A percentile compares a stretch with the other conserved stretches of the same genome.
Conservation (phyloP, 2,888 invertebrate genomes). For the Eubasilissa splendida region DNA sequence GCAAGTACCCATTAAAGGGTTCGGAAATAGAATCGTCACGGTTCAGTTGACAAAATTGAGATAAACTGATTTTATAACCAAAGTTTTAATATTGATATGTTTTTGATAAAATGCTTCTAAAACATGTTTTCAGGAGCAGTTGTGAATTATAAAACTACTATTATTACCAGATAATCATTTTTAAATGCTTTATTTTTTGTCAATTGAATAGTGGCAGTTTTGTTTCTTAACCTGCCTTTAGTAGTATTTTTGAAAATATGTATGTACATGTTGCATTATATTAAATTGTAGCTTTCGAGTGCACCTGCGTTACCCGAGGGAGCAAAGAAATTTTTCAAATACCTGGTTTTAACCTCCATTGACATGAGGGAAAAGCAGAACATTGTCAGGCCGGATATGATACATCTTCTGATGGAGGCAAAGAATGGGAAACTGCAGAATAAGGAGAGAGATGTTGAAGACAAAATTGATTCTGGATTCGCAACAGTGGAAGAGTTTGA, state of each 20-base stretch:
- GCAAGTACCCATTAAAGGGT: too few species aligned
- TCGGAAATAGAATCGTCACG: too few species aligned
- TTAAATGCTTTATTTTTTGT: too few species aligned
- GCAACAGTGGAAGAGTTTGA: constrained; percentile 67
- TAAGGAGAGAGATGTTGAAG: constrained; percentile 66
- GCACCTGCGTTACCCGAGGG: constrained; percentile 71
- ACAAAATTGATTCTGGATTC: constrained; percentile 63
- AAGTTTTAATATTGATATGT: too few species aligned
- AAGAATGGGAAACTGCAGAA: constrained; percentile 62
- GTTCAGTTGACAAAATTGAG: too few species aligned
- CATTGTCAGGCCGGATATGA: constrained; percentile 72
- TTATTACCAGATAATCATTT: too few species aligned
- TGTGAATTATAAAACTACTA: too few species aligned
- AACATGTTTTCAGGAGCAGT: too few species aligned
- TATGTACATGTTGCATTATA: background rate
- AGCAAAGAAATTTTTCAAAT: constrained; percentile 64
- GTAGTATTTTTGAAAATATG: constrained; percentile 14
- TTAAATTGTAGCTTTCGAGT: background rate
- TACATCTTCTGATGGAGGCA: constrained; percentile 71
- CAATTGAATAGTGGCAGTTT: too few species aligned
- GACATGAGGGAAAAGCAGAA: constrained; percentile 66
- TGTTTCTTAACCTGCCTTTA: too few species aligned
- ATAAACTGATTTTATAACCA: too few species aligned
- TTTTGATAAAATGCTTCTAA: too few species aligned
- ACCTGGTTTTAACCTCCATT: constrained; percentile 63